Percentiles rank a stretch among this genome's conserved stretches.
Conservation (phyloP, 2,888 invertebrate genomes). For the Athalia rosae region DNA sequence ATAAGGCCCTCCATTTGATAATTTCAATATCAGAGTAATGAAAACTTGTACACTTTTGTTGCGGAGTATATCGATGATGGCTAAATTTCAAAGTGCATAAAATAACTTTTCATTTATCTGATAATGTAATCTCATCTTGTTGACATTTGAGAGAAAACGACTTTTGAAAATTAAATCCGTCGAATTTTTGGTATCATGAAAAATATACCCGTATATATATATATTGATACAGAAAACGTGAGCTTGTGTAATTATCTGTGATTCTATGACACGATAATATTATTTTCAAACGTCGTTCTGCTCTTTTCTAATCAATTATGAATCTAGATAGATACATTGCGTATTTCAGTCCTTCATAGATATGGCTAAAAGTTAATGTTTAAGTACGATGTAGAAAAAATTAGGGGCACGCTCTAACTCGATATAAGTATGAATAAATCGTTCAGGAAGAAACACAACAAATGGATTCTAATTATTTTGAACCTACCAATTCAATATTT, state of each 20-base stretch:
- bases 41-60: not conserved
- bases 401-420: slow-evolving; percentile 24
- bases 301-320: slow-evolving; percentile 25
- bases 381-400: slow-evolving; percentile 12
- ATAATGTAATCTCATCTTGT: slow-evolving; percentile 10
- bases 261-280: not conserved
- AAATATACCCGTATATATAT: not conserved
- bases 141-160: slow-evolving; percentile 19
- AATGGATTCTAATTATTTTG: slow-evolving; percentile 28
- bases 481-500: slow-evolving; percentile 30
- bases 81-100: not conserved
- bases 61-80: not conserved
- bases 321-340: slow-evolving; percentile 10
- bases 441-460: slow-evolving; percentile 36
- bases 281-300: slow-evolving; percentile 19
- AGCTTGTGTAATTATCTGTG: no score
- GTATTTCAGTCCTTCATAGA: not conserved
- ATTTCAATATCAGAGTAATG: slow-evolving; percentile 35
- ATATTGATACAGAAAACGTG: no score
- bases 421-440: slow-evolving; percentile 30
- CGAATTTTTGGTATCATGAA: not conserved
- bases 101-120: slow-evolving; percentile 16
- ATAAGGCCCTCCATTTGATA: slow-evolving; percentile 14
- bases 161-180: slow-evolving; percentile 15
- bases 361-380: not conserved